Evolutionary conservation across 2,797 vertebrate genomes (phyloP).

Genomic region (Sandelia bainsii): DNA sequence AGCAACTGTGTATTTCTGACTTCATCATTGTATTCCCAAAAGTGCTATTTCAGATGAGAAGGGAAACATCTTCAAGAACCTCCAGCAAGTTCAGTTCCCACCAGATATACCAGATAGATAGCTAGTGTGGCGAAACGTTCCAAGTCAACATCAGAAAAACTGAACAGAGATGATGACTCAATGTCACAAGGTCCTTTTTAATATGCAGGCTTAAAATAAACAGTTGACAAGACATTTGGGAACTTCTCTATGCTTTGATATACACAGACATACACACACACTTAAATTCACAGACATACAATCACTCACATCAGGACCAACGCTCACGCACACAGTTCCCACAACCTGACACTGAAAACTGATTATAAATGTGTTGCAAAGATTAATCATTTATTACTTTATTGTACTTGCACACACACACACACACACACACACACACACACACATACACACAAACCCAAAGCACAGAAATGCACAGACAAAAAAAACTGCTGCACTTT

Average conservation of each 20-base stretch:
- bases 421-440: slow-evolving; percentile 11
- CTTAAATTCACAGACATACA: too few species aligned
- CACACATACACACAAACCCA: not conserved
- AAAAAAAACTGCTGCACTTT: not conserved
- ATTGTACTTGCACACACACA: slow-evolving; percentile 3
- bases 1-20: too few species aligned
- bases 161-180: not conserved
- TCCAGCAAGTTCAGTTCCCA: too few species aligned
- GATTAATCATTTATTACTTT: not conserved
- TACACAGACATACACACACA: slow-evolving; percentile 4
- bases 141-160: not conserved
- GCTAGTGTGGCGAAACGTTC: too few species aligned
- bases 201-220: not conserved
- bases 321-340: not conserved
- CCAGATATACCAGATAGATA: too few species aligned
- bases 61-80: not conserved
- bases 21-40: too few species aligned
- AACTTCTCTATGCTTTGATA: not conserved
- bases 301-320: slow-evolving; percentile 5
- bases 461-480: slow-evolving; percentile 1
- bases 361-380: not conserved
- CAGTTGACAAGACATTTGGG: not conserved
- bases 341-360: slow-evolving; percentile 9
- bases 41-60: not conserved
- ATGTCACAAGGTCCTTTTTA: not conserved